These are phyloP conservation scores for Apostichopus leukothele DNA, from an alignment of 53 echinoderm and acorn worm genomes.

Conservation along the genomic window DNA sequence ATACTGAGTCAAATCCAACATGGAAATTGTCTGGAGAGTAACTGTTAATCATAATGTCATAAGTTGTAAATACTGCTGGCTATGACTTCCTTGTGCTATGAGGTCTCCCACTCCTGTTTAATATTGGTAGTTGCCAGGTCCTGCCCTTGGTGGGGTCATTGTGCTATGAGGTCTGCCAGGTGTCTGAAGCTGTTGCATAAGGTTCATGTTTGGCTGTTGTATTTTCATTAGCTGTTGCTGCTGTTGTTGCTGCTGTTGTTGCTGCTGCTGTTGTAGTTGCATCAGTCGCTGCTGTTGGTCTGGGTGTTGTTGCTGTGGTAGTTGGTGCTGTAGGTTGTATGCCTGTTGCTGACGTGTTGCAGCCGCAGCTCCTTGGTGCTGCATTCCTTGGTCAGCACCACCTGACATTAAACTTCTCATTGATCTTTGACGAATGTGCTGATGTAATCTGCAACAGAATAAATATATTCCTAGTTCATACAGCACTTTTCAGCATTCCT, in stretches of 20 bases:
- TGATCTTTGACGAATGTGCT: slow-evolving; percentile 14
- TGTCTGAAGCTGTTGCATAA: slow-evolving; percentile 36
- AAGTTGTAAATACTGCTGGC: too few relatives aligned
- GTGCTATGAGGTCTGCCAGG: slow-evolving; percentile 36
- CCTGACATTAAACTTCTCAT: slow-evolving; percentile 4
- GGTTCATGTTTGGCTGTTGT: slow-evolving; percentile 34
- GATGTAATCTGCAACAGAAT: not conserved
- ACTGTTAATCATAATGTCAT: too few relatives aligned
- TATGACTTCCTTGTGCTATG: too few relatives aligned
- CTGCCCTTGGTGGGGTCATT: slow-evolving; percentile 23
- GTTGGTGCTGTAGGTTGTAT: slow-evolving; percentile 1
- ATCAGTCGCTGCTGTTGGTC: slow-evolving; percentile 32
- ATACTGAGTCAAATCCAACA: too few relatives aligned
- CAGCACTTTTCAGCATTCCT: not conserved
- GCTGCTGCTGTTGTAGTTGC: slow-evolving; percentile 46
- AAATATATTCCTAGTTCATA: not conserved
- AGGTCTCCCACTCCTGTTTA: not conserved
- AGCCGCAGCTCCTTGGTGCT: slow-evolving; percentile 2
- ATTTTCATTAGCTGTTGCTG: slow-evolving; percentile 4
- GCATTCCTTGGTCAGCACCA: slow-evolving; percentile 20
- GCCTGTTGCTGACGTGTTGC: not conserved
- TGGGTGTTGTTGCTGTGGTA: slow-evolving; percentile 39
- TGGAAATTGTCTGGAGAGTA: too few relatives aligned
- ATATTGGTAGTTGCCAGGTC: slow-evolving; percentile 23
- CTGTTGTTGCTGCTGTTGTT: slow-evolving; percentile 37